These are phyloP conservation scores for Ranitomeya imitator DNA, from an alignment of 2,113 vertebrate genomes.

Conservation along the genomic window DNA sequence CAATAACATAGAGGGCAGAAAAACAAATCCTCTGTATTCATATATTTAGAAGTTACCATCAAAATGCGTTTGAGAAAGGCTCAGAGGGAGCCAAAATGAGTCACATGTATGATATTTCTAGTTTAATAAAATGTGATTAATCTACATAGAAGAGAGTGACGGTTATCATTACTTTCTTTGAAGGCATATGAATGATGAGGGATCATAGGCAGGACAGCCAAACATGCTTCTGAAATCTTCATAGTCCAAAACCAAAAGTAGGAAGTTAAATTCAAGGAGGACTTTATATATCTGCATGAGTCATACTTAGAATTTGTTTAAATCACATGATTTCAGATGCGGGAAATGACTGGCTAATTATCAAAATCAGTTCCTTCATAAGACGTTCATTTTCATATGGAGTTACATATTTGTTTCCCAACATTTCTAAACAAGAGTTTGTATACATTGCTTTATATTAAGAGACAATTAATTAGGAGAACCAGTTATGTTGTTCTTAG, in stretches of 20 bases:
- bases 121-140: too few species aligned
- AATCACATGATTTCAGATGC: not conserved
- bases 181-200: not conserved
- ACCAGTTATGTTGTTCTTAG: not conserved
- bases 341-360: not conserved
- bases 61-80: not conserved
- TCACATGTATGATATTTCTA: too few species aligned
- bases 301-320: not conserved
- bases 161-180: too few species aligned
- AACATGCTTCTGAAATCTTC: not conserved
- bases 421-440: not conserved
- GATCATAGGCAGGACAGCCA: not conserved
- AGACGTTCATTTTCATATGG: not conserved
- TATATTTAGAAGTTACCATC: not conserved
- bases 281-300: not conserved
- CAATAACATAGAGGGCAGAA: not conserved
- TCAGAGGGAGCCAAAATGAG: too few species aligned
- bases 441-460: not conserved
- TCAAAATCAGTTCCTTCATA: not conserved
- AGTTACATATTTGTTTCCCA: not conserved
- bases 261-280: not conserved
- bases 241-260: not conserved
- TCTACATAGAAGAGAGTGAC: too few species aligned
- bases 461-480: not conserved
- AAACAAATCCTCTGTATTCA: not conserved